Evolutionary conservation across 2,797 vertebrate species (phyloP).

Genomic region (Cephalopachus bancanus): DNA sequence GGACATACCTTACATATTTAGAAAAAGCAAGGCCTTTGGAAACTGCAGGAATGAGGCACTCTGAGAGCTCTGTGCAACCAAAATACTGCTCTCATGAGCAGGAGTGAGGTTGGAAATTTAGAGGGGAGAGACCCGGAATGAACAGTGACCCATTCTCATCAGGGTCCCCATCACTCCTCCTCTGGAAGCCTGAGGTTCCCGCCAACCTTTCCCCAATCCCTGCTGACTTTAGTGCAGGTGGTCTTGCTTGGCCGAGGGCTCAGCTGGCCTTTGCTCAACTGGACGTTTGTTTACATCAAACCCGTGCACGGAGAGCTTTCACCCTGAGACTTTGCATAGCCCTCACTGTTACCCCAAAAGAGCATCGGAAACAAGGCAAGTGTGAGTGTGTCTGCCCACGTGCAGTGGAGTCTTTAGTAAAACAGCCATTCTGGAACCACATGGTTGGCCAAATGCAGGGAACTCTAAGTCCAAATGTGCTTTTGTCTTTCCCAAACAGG

Average conservation of each 20-base stretch:
- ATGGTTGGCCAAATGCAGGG: not conserved
- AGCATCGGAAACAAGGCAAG: not conserved
- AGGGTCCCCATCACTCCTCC: not conserved
- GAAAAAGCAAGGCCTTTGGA: not conserved
- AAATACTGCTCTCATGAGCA: not conserved
- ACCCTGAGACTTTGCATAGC: not conserved
- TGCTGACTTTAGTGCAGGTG: not conserved
- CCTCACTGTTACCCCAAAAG: slow-evolving; percentile 1
- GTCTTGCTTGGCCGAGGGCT: not conserved
- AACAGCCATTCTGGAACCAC: not conserved
- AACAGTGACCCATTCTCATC: not conserved
- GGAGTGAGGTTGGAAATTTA: not conserved
- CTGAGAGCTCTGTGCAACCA: not conserved
- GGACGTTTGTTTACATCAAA: slow-evolving; percentile 40
- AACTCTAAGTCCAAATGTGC: not conserved
- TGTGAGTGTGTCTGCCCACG: not conserved
- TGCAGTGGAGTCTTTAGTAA: not conserved
- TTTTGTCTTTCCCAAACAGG: not conserved
- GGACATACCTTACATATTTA: not conserved
- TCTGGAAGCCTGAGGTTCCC: not conserved
- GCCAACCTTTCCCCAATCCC: not conserved
- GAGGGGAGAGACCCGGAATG: not conserved
- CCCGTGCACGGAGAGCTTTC: not conserved
- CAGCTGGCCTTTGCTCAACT: not conserved
- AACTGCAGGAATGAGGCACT: not conserved